Evolutionary conservation across 2,888 invertebrate genomes (phyloP).

Genomic region (Xestia sexstrigata): DNA sequence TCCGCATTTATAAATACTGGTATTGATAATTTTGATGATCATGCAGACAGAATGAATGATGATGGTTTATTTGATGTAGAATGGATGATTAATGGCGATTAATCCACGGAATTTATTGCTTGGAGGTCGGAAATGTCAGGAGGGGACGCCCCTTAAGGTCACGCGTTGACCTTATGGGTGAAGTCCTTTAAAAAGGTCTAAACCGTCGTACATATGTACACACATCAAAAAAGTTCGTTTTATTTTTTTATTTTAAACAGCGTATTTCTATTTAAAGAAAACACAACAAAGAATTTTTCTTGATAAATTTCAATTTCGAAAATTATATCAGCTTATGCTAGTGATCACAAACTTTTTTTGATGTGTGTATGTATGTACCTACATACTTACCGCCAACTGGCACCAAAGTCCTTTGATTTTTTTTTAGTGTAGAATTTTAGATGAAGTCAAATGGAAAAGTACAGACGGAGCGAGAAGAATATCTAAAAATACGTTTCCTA

Average conservation of each 20-base stretch:
- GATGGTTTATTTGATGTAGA: slow-evolving; percentile 18
- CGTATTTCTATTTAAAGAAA: too few species aligned
- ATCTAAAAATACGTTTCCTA: neutral
- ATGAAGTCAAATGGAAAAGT: slow-evolving; percentile 1
- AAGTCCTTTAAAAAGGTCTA: slow-evolving; percentile 41
- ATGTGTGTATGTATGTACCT: neutral
- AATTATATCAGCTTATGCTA: too few species aligned
- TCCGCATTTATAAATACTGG: neutral
- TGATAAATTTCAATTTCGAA: too few species aligned
- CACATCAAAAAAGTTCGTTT: too few species aligned
- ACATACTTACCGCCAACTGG: neutral
- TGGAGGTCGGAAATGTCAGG: slow-evolving; percentile 36
- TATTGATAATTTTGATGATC: slow-evolving; percentile 12
- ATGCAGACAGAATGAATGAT: slow-evolving; percentile 24
- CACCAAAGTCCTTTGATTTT: neutral
- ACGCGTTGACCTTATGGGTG: slow-evolving; percentile 37
- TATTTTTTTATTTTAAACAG: too few species aligned
- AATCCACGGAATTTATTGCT: slow-evolving; percentile 48
- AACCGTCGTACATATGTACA: slow-evolving; percentile 4
- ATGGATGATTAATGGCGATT: slow-evolving; percentile 45
- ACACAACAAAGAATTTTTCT: too few species aligned
- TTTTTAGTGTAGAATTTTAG: neutral
- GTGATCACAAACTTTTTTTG: too few species aligned
- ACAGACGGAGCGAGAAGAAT: neutral
- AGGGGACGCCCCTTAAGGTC: slow-evolving; percentile 56